Evolutionary conservation across 2,888 invertebrate genomes (phyloP), one percentile per base, ranked within the genome.

Genomic region (Emesis furor): DNA sequence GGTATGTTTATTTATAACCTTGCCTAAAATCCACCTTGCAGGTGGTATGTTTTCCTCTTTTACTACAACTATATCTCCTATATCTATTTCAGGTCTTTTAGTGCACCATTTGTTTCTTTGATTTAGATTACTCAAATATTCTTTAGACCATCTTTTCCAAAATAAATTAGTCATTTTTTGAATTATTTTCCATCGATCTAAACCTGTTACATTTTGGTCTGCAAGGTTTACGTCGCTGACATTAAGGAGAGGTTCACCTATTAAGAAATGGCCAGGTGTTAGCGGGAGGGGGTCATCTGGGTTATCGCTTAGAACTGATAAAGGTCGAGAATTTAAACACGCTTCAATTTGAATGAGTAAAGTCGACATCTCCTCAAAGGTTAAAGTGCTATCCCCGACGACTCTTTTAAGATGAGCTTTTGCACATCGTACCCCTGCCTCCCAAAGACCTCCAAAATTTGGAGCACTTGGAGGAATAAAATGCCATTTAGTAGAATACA

Each of bases 111-210:
- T 59, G 8, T 59, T 17, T 17, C 24, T 59, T 14, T 59, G 59
- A 17, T 17, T 59, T 17, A 59, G 24, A 7, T 59, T 59, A 59
- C n/a, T 77, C 32, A 88, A 68, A 78, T 88, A 90, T 67, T 90
- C 89, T 73, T 86, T 77, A 24, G 82, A 86, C 88, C 88, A 89
- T 30, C 82, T 87, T 14, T 77, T 82, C 89, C 89, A 89, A 71
- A 90, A 90, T 72, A 83, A 78, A 55, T 79, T 77, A 3, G 88
- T 77, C 78, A 88, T 88, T 67, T 84, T 85, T 84, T 89, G 88
- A 10, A 55, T 79, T 5, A 88, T 55, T n/a, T 80, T 71, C 90
- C 90, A 89, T 69, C 88, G 59, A 14, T 87, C 67, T 39, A 84
- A 35, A 8, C 76, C 39, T 30, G 35, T 55, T 8, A 80, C 39